phyloP scores from a whole-genome alignment of 2,888 invertebrate genomes.

The Laothoe populi region DNA sequence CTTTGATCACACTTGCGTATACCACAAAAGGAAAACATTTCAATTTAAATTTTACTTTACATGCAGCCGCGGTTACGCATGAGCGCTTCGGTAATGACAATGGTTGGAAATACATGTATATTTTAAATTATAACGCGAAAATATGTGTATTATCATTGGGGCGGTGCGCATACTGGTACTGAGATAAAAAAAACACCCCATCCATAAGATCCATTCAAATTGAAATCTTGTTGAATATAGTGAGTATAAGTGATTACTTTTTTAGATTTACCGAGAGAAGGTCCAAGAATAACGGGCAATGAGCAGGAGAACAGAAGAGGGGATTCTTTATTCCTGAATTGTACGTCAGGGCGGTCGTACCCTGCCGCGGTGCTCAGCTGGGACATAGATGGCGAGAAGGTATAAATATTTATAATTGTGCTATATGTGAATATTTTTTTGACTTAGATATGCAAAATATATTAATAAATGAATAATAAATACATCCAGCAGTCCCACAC shows the following conservation, averaged over 20 bases:
- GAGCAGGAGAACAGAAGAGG: conserved; percentile 90
- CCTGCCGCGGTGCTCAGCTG: conserved; percentile 90
- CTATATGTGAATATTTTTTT: background rate
- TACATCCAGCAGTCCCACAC: too few species aligned
- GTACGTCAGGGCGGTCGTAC: conserved; percentile 90
- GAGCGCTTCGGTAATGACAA: conserved; percentile 28
- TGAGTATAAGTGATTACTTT: conserved; percentile 29
- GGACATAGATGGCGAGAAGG: conserved; percentile 92
- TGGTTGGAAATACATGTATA: conserved; percentile 28
- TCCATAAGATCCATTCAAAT: background rate
- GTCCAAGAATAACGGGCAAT: conserved; percentile 90
- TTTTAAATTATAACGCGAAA: background rate
- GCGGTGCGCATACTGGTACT: background rate
- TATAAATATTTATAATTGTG: conserved; percentile 49
- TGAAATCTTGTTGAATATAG: conserved; percentile 24
- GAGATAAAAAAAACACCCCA: background rate
- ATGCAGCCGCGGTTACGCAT: conserved; percentile 28
- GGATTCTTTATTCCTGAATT: conserved; percentile 89
- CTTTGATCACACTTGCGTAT: conserved; percentile 35
- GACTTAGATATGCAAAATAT: background rate
- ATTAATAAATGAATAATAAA: too few species aligned
- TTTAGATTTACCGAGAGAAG: conserved; percentile 88
- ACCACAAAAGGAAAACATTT: conserved; percentile 37
- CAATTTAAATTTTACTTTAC: conserved; percentile 42
- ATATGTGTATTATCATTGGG: background rate